Evolutionary conservation across 2,888 invertebrate genomes (phyloP).

Genomic region (Junonia oenone): DNA sequence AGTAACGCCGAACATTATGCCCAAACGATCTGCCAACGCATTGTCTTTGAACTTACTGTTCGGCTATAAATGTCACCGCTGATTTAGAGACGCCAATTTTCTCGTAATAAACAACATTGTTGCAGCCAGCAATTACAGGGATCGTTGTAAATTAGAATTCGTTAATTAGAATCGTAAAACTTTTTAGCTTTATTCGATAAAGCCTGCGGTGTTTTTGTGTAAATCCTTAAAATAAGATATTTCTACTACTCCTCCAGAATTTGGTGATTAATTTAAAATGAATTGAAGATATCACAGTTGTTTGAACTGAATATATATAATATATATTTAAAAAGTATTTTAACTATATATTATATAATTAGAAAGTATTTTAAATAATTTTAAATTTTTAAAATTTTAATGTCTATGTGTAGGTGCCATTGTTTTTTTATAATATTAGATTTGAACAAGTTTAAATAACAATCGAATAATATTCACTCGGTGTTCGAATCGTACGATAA

Average conservation of each 20-base stretch:
- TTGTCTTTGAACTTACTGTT: conserved; percentile 73
- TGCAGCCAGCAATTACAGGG: conserved; percentile 11
- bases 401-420: no score
- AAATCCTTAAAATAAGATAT: no score
- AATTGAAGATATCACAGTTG: background rate
- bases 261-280: background rate
- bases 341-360: no score
- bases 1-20: conserved; percentile 63
- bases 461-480: background rate
- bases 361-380: no score
- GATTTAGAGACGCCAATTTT: conserved; percentile 53
- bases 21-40: conserved; percentile 75
- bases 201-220: background rate
- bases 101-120: conserved; percentile 36
- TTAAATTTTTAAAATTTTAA: no score
- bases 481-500: background rate
- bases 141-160: conserved; percentile 19
- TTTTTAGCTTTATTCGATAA: conserved; percentile 9
- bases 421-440: background rate
- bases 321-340: no score
- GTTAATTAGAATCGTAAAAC: conserved; percentile 18
- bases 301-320: no score
- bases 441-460: background rate
- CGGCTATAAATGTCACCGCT: conserved; percentile 61
- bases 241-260: background rate